A percentile compares a stretch with the other conserved stretches of the same genome.
Evolutionary conservation across 2,888 invertebrate species (phyloP).

Genomic region (Drosophila barbarae): DNA sequence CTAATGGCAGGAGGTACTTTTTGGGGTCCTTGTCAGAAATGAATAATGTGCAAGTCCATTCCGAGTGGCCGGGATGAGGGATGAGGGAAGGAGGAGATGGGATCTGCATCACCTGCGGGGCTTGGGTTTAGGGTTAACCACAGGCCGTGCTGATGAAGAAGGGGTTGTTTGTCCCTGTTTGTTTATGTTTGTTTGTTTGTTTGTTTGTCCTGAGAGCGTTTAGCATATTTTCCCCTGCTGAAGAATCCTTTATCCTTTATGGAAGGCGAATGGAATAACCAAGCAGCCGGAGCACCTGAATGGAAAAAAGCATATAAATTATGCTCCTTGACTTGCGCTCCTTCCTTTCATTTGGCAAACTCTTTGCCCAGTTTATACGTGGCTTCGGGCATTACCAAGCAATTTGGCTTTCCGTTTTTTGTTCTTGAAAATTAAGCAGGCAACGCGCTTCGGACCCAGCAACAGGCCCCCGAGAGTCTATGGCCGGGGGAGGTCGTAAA

Average conservation of each 20-base stretch:
- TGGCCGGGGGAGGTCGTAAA: slow-evolving; percentile 20
- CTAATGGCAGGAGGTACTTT: slow-evolving; percentile 14
- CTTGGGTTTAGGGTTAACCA: slow-evolving; percentile 3
- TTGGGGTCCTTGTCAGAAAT: slow-evolving; percentile 21
- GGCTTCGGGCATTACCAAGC: slow-evolving; percentile 41
- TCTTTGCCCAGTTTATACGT: background rate
- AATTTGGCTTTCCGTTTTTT: slow-evolving; percentile 21
- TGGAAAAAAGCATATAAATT: slow-evolving; percentile 7
- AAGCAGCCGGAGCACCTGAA: slow-evolving; percentile 15
- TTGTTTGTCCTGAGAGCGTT: slow-evolving; percentile 25
- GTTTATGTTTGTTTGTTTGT: slow-evolving; percentile 2
- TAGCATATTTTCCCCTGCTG: slow-evolving; percentile 37
- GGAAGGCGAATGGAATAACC: slow-evolving; percentile 26
- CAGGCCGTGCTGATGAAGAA: slow-evolving; percentile 21
- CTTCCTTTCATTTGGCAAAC: background rate
- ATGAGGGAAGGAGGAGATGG: slow-evolving; percentile 1
- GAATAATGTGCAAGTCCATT: slow-evolving; percentile 32
- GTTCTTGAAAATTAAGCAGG: slow-evolving; percentile 5
- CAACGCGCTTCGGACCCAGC: slow-evolving; percentile 22
- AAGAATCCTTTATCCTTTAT: slow-evolving; percentile 36
- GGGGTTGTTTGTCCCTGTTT: slow-evolving; percentile 8
- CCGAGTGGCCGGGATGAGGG: slow-evolving; percentile 11
- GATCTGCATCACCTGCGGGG: slow-evolving; percentile 3
- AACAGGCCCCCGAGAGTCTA: slow-evolving; percentile 25
- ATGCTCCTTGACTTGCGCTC: background rate